phyloP scores from a whole-genome alignment of 2,797 vertebrate genomes.

The Cossypha heuglini region DNA sequence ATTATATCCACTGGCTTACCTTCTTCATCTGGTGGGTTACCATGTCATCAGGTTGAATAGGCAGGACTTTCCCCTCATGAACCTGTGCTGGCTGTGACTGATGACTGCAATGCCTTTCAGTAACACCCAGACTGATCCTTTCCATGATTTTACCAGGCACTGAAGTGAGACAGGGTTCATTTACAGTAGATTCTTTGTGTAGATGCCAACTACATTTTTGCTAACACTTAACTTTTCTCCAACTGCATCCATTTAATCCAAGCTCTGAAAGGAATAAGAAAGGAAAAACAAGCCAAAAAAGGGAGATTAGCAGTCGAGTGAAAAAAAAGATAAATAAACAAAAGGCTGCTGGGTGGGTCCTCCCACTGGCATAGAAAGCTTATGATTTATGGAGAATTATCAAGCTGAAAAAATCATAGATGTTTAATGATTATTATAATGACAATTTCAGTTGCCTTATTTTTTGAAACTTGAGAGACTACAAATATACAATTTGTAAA shows the following conservation, averaged over 20 bases:
- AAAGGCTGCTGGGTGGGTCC: not conserved
- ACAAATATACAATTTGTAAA: not conserved
- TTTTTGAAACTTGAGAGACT: not conserved
- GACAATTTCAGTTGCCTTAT: not conserved
- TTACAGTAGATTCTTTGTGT: not conserved
- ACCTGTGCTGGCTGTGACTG: not conserved
- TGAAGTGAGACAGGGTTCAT: not conserved
- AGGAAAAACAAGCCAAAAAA: not conserved
- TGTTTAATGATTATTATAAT: not conserved
- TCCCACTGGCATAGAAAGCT: not conserved
- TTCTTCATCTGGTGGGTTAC: not conserved
- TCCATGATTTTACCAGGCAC: not conserved
- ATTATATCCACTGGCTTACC: not conserved
- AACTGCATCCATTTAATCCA: not conserved
- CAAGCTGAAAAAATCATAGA: not conserved
- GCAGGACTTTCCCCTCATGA: not conserved
- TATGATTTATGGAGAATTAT: not conserved
- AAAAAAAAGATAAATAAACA: not conserved
- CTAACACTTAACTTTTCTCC: not conserved
- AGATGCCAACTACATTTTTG: not conserved
- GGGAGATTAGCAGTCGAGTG: not conserved
- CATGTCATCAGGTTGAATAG: not conserved
- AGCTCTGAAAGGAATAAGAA: not conserved
- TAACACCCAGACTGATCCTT: not conserved
- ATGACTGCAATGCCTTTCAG: accelerated